These are phyloP conservation scores for Empidonax traillii DNA, from an alignment of 2,113 vertebrate species.

Conservation along the genomic window DNA sequence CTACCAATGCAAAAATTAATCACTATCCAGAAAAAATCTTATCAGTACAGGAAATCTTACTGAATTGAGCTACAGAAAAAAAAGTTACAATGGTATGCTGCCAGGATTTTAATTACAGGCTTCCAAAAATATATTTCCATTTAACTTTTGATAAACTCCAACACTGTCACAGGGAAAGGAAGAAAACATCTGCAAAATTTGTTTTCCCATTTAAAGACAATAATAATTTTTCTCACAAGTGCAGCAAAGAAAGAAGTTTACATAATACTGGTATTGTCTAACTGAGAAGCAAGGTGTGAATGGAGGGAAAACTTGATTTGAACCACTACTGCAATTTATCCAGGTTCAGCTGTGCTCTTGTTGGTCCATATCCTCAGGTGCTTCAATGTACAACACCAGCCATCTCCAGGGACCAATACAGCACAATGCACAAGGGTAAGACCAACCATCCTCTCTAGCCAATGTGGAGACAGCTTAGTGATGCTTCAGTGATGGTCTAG, in stretches of 20 bases:
- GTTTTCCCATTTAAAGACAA: neutral
- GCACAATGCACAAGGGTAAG: neutral
- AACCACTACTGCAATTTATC: neutral
- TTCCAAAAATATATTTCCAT: conserved; percentile 1
- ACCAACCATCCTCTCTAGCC: neutral
- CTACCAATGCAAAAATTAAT: neutral
- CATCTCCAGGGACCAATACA: neutral
- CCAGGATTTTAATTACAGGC: conserved; percentile 9
- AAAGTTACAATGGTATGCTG: neutral
- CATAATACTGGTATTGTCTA: neutral
- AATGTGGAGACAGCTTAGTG: neutral
- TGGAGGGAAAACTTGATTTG: neutral
- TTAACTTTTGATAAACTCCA: neutral
- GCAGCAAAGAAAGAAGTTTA: neutral
- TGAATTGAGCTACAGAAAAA: neutral
- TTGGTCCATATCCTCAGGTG: neutral
- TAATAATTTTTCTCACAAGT: neutral
- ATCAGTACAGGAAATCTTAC: neutral
- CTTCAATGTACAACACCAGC: neutral
- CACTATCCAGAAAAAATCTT: neutral
- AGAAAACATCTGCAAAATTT: neutral
- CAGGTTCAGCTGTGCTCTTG: neutral
- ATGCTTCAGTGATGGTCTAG: neutral
- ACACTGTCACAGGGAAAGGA: neutral
- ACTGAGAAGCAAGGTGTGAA: neutral